phyloP scores from a whole-genome alignment of 2,113 vertebrate genomes.

The Ophiodon elongatus region DNA sequence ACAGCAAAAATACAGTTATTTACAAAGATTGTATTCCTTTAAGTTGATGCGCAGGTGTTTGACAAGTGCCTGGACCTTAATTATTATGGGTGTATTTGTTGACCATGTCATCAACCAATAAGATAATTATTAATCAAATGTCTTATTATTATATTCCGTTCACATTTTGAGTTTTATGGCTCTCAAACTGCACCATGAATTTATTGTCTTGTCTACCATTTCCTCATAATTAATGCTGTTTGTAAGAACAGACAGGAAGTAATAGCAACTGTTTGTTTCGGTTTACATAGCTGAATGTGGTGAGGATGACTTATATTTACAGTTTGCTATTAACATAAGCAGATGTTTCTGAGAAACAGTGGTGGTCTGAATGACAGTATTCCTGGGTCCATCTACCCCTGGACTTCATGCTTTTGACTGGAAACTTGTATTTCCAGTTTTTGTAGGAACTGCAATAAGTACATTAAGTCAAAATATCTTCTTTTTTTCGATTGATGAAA shows the following conservation, averaged over 20 bases:
- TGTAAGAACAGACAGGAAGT: slow-evolving; percentile 33
- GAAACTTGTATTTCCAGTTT: neutral
- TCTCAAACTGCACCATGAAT: slow-evolving; percentile 16
- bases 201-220: neutral
- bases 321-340: slow-evolving; percentile 29
- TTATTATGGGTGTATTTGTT: neutral
- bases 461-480: neutral
- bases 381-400: slow-evolving; percentile 16
- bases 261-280: slow-evolving; percentile 41
- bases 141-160: neutral
- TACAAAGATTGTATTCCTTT: neutral
- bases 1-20: neutral
- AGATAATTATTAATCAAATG: slow-evolving; percentile 20
- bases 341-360: slow-evolving; percentile 26
- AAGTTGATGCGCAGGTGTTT: neutral
- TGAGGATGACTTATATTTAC: slow-evolving; percentile 44
- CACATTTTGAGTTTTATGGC: slow-evolving; percentile 4
- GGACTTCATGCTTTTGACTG: neutral
- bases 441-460: neutral
- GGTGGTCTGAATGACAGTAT: slow-evolving; percentile 4
- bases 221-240: slow-evolving; percentile 17
- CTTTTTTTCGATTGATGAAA: neutral
- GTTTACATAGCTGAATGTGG: slow-evolving; percentile 10
- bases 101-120: neutral
- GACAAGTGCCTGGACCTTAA: neutral